Evolutionary conservation across 1,140 invertebrate genomes (phyloP).

Genomic region (Meloidogyne chitwoodi): DNA sequence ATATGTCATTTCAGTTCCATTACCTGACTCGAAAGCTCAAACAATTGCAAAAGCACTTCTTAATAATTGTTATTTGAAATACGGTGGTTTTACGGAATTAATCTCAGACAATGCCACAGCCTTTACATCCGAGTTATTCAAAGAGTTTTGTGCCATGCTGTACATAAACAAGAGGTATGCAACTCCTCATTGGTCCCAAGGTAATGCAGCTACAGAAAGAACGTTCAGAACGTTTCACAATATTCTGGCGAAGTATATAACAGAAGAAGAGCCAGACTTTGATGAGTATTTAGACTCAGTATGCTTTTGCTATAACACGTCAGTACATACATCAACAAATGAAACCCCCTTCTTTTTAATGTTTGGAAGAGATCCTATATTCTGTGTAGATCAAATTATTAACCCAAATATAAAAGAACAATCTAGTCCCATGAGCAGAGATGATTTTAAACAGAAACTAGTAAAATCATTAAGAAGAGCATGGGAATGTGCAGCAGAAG

Average conservation of each 20-base stretch:
- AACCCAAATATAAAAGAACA: neutral
- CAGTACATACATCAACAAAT: slow-evolving; percentile 7
- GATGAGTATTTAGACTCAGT: slow-evolving; percentile 9
- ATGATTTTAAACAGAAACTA: slow-evolving; percentile 9
- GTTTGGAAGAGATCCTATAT: slow-evolving; percentile 26
- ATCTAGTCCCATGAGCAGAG: neutral
- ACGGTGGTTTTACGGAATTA: slow-evolving; percentile 1
- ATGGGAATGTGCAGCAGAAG: slow-evolving; percentile 4
- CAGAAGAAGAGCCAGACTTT: slow-evolving; percentile 12
- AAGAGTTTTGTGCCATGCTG: slow-evolving; percentile 18
- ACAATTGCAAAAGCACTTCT: slow-evolving; percentile 23
- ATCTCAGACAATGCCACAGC: slow-evolving; percentile 21
- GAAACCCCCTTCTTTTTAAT: slow-evolving; percentile 24
- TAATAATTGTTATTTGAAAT: slow-evolving; percentile 17
- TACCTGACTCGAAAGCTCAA: neutral
- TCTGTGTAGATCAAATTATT: slow-evolving; percentile 4
- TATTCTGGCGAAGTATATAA: slow-evolving; percentile 21
- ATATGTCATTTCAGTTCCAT: slow-evolving; percentile 17
- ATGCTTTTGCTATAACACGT: slow-evolving; percentile 28
- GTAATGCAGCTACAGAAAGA: slow-evolving; percentile 14
- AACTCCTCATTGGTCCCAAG: slow-evolving; percentile 22
- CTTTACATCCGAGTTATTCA: slow-evolving; percentile 21
- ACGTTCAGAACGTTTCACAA: slow-evolving; percentile 22
- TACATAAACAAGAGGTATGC: slow-evolving; percentile 14
- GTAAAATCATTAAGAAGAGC: slow-evolving; percentile 12